Base-by-base conservation (phyloP, 2,888 invertebrate species). In the Mythimna impura region DNA sequence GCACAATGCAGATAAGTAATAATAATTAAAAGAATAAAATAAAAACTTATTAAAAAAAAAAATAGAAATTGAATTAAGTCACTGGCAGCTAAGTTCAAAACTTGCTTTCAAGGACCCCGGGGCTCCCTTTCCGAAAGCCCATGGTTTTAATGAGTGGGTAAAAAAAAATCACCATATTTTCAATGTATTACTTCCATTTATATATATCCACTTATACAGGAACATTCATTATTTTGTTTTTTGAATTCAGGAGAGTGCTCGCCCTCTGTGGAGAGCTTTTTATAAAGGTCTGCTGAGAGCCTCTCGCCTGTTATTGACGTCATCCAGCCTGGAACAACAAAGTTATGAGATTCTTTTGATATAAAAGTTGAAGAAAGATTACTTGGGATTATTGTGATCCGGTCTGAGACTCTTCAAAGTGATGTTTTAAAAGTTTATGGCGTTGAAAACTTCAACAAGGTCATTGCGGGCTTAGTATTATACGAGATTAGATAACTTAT, bases 151-250 rank as follows among this genome's bases (percentile, higher is more conserved):
- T 47, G 47, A 50, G 50, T 6, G 0, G 7, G 20, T 7, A 20
- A 1, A 43, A 47, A 47, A 64, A 0, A n/a, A 73, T 14, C 7
- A 20, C 9, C 47, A 17, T 47, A 47, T 47, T 47, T 47, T 7
- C 47, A 17, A 14, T 1, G 6, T 47, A 17, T 17, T 47, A 47
- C 5, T 47, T 47, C 47, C 7, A 47, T 73, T 65, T 20, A 57
- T 64, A 34, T 50, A 10, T 17, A 43, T 65, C 47, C 40, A 43
- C n/a, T 20, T 52, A 17, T 5, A 54, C 25, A 52, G 10, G 20
- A 7, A 25, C 10, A 36, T 60, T 80, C 58, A 68, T 81, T 80
- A 68, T 73, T 81, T 80, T 81, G 73, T 77, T 60, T 69, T 47
- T 52, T 47, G 34, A 60, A 61, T 61, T 62, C 14, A 63, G 17